Evolutionary conservation across 30 jellyfish, hydroid and myxozoan species (phyloP), one percentile per base, ranked within the genome.

Genomic region (Aurelia aurita): DNA sequence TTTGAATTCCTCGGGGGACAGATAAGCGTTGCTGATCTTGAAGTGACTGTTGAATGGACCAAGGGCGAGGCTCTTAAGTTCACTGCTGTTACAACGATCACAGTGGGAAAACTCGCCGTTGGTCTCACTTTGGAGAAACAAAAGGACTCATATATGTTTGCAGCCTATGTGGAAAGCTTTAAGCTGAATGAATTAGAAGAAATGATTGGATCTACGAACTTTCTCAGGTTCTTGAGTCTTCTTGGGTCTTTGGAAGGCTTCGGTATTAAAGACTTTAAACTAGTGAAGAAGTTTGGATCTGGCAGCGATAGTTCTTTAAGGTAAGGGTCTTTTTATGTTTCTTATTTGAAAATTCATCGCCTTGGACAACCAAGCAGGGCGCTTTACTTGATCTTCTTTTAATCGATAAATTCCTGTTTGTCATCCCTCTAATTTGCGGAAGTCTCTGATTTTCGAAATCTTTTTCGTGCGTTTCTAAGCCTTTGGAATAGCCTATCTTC

Each of bases 1-100:
- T 74, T 72, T 58, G 79, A 72, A 21, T 75, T 86, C 70, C 67
- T 68, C 4, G 89, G 95, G 8, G 95, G 95, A 23, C 55, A 70
- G 77, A 74, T 86, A 3, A 54, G 53, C 16, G 15, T 86, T 13
- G 82, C 82, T 8, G 95, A 86, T 29, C 15, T 86, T 23, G 95
- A 86, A 13, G 3, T 86, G 16, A 28, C 79, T 46, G 89, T 86
- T 22, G 80, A 58, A 34, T 72, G 87, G 89, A 49, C 31, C 10
- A 67, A 53, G 19, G 85, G 85, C 14, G 91, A 81, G 54, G 61
- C 27, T 29, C 22, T 72, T 22, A 67, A 69, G 63, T 86, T 86
- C 35, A 28, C 58, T 29, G 89, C 79, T 21, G 69, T 71, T 6
- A 86, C 95, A 18, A 66, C 95, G 21, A 29, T 86, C 12, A 86